A percentile compares a stretch with the other conserved stretches of the same genome.
These are phyloP conservation scores for Enteromius afrohamiltoni DNA, from an alignment of 2,797 vertebrate species.

Conservation along the genomic window DNA sequence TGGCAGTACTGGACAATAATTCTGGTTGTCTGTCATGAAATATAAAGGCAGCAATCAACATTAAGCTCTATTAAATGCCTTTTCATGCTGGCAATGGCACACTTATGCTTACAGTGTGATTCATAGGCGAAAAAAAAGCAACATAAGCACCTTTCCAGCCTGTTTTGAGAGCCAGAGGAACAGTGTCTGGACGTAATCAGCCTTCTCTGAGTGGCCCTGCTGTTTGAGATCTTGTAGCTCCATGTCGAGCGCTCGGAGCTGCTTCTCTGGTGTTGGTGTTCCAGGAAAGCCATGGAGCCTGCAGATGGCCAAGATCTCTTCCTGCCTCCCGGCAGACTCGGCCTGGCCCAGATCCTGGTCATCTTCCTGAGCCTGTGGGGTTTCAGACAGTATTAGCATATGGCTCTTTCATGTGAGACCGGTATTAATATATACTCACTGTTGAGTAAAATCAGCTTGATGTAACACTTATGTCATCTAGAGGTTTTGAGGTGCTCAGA, in stretches of 20 bases:
- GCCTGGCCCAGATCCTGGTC: slow-evolving; percentile 64
- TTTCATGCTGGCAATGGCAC: not conserved
- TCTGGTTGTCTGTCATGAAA: not conserved
- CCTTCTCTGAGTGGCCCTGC: slow-evolving; percentile 71
- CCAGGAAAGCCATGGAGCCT: slow-evolving; percentile 73
- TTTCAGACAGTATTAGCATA: not conserved
- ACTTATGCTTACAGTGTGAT: not conserved
- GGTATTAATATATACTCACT: not conserved
- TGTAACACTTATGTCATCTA: not conserved
- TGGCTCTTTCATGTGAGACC: not conserved
- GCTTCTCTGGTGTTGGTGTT: slow-evolving; percentile 68
- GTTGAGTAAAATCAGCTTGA: not conserved
- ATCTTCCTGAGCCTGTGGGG: slow-evolving; percentile 61
- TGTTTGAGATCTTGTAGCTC: slow-evolving; percentile 75
- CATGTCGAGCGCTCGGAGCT: slow-evolving; percentile 75
- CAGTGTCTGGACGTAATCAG: slow-evolving; percentile 75
- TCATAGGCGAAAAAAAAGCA: not conserved
- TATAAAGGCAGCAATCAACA: not conserved
- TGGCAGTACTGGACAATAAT: not conserved
- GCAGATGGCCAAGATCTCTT: slow-evolving; percentile 77
- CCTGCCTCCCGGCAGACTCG: slow-evolving; percentile 67
- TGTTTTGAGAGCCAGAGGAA: slow-evolving; percentile 76
- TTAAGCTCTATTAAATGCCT: not conserved
- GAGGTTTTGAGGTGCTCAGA: not conserved
- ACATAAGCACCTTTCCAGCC: slow-evolving; percentile 66